Evolutionary conservation across 2,113 vertebrate species (phyloP).

Genomic region (Jacana jacana): DNA sequence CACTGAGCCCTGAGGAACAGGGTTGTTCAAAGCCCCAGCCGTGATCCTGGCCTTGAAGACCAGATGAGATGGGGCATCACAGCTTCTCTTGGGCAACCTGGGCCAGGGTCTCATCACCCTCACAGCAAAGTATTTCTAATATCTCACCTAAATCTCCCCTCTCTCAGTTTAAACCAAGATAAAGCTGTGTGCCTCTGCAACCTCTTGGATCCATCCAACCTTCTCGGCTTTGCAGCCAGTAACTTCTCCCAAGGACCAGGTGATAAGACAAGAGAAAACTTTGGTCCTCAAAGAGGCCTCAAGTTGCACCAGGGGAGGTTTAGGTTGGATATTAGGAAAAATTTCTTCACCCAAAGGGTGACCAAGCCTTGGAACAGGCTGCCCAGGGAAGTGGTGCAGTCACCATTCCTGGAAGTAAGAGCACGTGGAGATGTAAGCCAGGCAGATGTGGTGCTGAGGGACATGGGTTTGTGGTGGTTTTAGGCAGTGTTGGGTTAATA

Average conservation of each 20-base stretch:
- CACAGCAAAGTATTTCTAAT: not conserved
- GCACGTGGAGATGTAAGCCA: not conserved
- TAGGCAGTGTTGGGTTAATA: not conserved
- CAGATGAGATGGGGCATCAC: not conserved
- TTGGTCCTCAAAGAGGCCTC: not conserved
- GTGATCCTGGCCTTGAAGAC: not conserved
- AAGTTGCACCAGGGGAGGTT: not conserved
- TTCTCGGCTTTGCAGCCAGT: not conserved
- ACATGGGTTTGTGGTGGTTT: not conserved
- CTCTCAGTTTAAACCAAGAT: not conserved
- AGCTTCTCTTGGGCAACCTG: not conserved
- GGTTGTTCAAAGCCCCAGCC: not conserved
- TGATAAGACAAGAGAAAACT: not conserved
- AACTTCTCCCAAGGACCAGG: not conserved
- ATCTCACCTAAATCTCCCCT: not conserved
- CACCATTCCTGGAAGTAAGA: not conserved
- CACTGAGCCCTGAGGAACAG: too few species aligned
- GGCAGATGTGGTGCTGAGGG: not conserved
- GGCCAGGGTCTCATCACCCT: not conserved
- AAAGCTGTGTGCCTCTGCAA: not conserved
- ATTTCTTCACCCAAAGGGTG: not conserved
- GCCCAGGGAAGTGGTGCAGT: not conserved
- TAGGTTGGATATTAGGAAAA: not conserved
- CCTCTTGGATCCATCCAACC: slow-evolving; percentile 22
- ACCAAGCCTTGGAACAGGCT: not conserved